Percentiles rank a stretch among this genome's conserved stretches.
Conservation (phyloP, 2,113 vertebrate genomes). For the Pachypanchax playfairii region DNA sequence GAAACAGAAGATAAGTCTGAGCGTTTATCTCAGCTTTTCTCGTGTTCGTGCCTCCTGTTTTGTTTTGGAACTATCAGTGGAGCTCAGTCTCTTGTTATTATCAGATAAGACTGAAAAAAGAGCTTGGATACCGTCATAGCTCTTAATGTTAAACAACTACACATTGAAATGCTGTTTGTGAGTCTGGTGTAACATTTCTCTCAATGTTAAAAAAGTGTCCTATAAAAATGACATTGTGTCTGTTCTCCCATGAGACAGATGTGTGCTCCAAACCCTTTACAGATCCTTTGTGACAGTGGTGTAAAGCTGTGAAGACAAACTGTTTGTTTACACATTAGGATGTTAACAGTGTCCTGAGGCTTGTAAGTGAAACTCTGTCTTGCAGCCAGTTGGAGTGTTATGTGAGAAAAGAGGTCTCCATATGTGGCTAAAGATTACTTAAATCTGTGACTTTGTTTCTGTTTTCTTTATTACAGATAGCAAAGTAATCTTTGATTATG, state of each 20-base stretch:
- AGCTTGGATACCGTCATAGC: slow-evolving; percentile 15
- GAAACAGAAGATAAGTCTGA: slow-evolving; percentile 64
- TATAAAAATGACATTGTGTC: slow-evolving; percentile 16
- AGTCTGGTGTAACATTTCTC: background rate
- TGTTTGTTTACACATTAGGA: background rate
- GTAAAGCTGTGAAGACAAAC: background rate
- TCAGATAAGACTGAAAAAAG: slow-evolving; percentile 34
- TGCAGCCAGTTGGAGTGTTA: background rate
- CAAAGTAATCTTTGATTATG: background rate
- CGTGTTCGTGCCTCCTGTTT: slow-evolving; percentile 24
- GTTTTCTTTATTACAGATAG: background rate
- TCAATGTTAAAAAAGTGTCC: slow-evolving; percentile 6
- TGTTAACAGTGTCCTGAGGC: background rate
- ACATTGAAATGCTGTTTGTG: background rate
- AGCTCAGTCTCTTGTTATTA: slow-evolving; percentile 27
- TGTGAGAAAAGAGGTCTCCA: background rate
- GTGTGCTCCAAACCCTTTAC: background rate
- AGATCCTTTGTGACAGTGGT: background rate
- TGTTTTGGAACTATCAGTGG: slow-evolving; percentile 25
- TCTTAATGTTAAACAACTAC: background rate
- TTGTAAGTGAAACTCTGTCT: background rate
- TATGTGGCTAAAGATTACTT: too few species aligned
- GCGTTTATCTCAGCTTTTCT: slow-evolving; percentile 54
- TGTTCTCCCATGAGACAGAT: background rate
- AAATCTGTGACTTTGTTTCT: background rate